Conservation (phyloP, 2,888 invertebrate genomes). For the Oscheius onirici region DNA sequence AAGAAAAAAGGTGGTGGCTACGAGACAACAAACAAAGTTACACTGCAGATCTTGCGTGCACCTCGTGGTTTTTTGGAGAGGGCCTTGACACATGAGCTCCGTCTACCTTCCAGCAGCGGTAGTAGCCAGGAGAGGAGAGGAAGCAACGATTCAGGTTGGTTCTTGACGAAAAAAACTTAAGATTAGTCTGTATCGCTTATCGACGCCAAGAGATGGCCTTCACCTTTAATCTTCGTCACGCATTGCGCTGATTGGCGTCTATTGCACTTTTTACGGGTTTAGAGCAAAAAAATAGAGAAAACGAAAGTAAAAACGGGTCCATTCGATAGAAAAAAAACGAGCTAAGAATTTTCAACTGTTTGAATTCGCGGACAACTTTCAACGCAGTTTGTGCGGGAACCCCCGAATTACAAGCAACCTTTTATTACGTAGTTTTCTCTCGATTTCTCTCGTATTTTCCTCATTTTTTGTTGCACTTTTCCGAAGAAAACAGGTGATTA, state of each 20-base stretch:
- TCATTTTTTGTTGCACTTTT: no score
- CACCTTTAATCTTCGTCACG: neutral
- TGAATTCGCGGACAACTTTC: no score
- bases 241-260: neutral
- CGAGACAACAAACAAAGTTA: neutral
- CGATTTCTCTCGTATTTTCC: no score
- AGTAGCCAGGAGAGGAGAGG: neutral
- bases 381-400: no score
- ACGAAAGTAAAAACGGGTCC: no score
- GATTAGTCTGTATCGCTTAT: neutral
- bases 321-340: neutral
- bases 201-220: slow-evolving; percentile 5
- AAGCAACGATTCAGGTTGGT: slow-evolving; percentile 22
- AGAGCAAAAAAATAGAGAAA: no score
- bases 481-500: no score
- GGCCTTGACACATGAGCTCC: slow-evolving; percentile 12
- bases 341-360: no score
- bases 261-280: neutral
- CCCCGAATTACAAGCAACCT: no score
- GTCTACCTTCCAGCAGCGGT: neutral
- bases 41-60: slow-evolving; percentile 12
- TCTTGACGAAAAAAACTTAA: neutral
- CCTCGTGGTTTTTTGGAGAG: slow-evolving; percentile 5
- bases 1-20: neutral
- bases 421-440: no score